Base-by-base conservation (phyloP, 2,113 vertebrate species). In the Corythaeola cristata region DNA sequence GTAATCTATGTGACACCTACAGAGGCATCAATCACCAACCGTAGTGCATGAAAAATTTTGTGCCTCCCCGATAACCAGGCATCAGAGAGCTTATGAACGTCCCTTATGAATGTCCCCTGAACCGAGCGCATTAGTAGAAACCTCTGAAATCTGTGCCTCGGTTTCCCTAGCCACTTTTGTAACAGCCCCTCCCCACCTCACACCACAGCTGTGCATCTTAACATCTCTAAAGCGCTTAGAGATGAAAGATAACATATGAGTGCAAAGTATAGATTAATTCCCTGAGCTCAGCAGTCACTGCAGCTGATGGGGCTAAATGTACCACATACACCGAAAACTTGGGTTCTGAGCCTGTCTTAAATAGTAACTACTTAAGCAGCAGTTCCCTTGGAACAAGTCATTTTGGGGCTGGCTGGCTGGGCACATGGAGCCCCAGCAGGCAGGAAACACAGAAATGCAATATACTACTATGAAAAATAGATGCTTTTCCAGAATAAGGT, bases 131-230 rank as follows among this genome's bases (percentile, higher is more conserved):
- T 87, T 47, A 93, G 53, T 3, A 76, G 66, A 89, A 22, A 26
- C 77, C 95, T 58, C 83, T 39, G 20, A 93, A 90, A 92, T 66
- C 89, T 45, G 59, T 96, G 94, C 89, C 94, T 96, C 93, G 28
- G 53, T 95, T 95, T 87, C 89, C 80, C 80, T 35, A 82, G 83
- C 17, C 78, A 66, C 53, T 26, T 87, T 69, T 93, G 10, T 39
- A 94, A 91, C 62, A 91, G 69, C 49, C 15, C 80, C 75, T 81
- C 73, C 76, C 76, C 52, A 74, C 39, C 73, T 72, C 52, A 20
- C 64, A 75, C 44, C 72, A 60, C 76, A 95, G 66, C 35, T 66
- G 58, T 23, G 78, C 52, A 58, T 82, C 62, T 85, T 82, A 79
- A 87, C 33, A 56, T 69, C 86, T 89, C 87, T 88, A 17, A 96